phyloP scores from a whole-genome alignment of 1,140 invertebrate genomes.

The Notospermus geniculatus region DNA sequence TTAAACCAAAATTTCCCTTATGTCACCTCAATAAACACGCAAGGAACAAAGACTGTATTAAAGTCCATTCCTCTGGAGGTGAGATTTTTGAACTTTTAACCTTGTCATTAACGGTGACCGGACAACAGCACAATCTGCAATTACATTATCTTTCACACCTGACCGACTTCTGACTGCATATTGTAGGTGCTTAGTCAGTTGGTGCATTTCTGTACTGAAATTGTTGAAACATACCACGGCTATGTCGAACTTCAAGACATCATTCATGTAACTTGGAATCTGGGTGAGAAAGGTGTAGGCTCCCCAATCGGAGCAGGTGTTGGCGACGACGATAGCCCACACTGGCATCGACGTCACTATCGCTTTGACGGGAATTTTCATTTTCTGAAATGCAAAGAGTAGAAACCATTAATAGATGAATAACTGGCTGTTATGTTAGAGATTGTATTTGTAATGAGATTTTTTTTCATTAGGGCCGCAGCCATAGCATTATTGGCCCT shows the following conservation, averaged over 20 bases:
- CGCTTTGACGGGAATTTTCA: conserved; percentile 84
- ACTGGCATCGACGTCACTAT: conserved; percentile 96
- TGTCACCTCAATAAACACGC: too few relatives aligned
- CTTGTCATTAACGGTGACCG: too few relatives aligned
- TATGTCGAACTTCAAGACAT: conserved; percentile 54
- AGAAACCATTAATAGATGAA: background rate
- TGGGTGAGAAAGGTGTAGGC: conserved; percentile 73
- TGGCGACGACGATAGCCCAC: conserved; percentile 97
- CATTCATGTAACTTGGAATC: conserved; percentile 56
- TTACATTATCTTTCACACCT: too few relatives aligned
- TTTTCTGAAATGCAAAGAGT: conserved; percentile 14
- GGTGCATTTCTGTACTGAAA: background rate
- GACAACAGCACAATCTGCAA: too few relatives aligned
- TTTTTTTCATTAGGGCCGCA: conserved; percentile 19
- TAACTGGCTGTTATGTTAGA: background rate
- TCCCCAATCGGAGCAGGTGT: conserved; percentile 99
- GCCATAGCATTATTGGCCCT: too few relatives aligned
- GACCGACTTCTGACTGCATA: background rate
- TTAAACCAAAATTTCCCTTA: too few relatives aligned
- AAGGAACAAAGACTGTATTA: too few relatives aligned
- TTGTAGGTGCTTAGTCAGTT: background rate
- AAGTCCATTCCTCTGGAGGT: too few relatives aligned
- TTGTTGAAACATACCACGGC: conserved; percentile 42
- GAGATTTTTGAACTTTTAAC: too few relatives aligned
- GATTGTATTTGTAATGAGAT: background rate